phyloP scores from a whole-genome alignment of 2,113 vertebrate genomes.

The Bungarus multicinctus region DNA sequence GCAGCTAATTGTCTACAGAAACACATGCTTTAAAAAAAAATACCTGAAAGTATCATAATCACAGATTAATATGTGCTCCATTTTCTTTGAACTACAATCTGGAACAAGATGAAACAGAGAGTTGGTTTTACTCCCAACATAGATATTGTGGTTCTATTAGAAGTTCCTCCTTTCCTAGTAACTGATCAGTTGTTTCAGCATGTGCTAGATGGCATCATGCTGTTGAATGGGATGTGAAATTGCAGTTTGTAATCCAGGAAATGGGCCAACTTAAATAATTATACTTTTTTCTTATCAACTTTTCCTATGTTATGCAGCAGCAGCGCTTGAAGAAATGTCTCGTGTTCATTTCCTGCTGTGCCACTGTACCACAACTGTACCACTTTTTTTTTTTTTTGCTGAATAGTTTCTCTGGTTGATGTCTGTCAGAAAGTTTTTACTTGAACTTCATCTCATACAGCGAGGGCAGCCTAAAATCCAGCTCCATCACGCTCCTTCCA shows the following conservation, averaged over 20 bases:
- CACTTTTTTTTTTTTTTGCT: accelerated
- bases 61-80: not conserved
- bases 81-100: not conserved
- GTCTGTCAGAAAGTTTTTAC: not conserved
- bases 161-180: not conserved
- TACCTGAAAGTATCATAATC: not conserved
- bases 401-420: not conserved
- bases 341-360: not conserved
- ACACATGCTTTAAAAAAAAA: not conserved
- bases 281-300: not conserved
- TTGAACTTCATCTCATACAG: not conserved
- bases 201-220: constrained; percentile 11
- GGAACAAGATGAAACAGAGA: not conserved
- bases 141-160: not conserved
- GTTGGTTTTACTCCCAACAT: not conserved
- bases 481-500: not conserved
- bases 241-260: not conserved
- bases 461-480: not conserved
- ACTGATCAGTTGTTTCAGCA: accelerated
- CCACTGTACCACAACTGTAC: too few relatives aligned
- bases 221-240: not conserved
- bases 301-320: not conserved
- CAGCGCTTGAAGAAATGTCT: not conserved
- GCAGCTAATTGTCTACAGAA: not conserved
- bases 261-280: not conserved